Percentiles rank a stretch among this genome's conserved stretches.
Conservation (phyloP, 2,888 invertebrate genomes). For the Drosophila barbarae region DNA sequence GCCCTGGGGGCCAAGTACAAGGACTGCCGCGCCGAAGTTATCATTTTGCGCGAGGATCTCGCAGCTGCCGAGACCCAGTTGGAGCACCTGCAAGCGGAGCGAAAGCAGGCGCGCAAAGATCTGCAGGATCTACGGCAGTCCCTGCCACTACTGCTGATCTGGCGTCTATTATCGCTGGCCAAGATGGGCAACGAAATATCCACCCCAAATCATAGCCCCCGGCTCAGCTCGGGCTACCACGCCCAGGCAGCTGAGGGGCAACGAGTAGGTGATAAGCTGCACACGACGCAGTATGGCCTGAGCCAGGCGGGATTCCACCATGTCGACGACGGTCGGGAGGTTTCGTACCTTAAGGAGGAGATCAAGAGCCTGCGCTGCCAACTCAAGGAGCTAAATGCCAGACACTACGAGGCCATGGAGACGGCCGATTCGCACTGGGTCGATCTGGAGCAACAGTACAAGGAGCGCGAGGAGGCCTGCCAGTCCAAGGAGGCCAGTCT, state of each 20-base stretch:
- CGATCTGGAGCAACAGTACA: slow-evolving; percentile 84
- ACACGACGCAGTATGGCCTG: not conserved
- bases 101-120: slow-evolving; percentile 76
- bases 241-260: not conserved
- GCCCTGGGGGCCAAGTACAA: slow-evolving; percentile 82
- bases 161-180: slow-evolving; percentile 48
- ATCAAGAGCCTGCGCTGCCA: slow-evolving; percentile 74
- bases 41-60: slow-evolving; percentile 76
- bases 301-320: slow-evolving; percentile 15
- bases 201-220: slow-evolving; percentile 17
- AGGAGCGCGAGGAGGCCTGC: slow-evolving; percentile 82
- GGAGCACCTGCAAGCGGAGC: slow-evolving; percentile 76
- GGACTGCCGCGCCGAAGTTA: slow-evolving; percentile 78
- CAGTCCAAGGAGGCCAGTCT: slow-evolving; percentile 80
- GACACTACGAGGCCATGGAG: slow-evolving; percentile 86
- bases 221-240: slow-evolving; percentile 9
- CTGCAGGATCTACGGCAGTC: slow-evolving; percentile 70
- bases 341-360: slow-evolving; percentile 72
- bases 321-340: slow-evolving; percentile 36
- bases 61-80: slow-evolving; percentile 76
- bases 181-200: slow-evolving; percentile 61
- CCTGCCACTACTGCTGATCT: slow-evolving; percentile 71
- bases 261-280: not conserved
- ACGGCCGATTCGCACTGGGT: slow-evolving; percentile 87
- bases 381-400: slow-evolving; percentile 83